Evolutionary conservation across 2,797 vertebrate genomes (phyloP), one percentile per base, ranked within the genome.

Genomic region (Discoglossus pictus): DNA sequence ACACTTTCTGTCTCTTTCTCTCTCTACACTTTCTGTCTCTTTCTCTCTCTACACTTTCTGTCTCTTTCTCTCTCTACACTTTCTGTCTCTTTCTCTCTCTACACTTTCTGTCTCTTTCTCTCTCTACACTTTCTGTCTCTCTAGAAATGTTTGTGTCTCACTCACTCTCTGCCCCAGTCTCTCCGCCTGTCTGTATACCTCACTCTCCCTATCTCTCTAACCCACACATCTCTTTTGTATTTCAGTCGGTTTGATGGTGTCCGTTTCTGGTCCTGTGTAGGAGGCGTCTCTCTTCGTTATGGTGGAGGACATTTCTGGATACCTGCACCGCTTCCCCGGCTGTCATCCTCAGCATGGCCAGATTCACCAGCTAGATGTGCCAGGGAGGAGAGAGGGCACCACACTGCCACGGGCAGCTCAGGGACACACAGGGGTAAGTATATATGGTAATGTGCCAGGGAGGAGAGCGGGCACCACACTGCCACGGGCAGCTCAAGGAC

Each of bases 281-380:
- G n/a, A n/a, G n/a, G n/a, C n/a, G n/a, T n/a, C 1, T 21, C n/a
- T 15, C 25, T 73, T 80, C 68, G 83, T 81, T 75, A 87, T 86
- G 84, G 83, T 84, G 78, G 83, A 80, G 79, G 65, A 76, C 72
- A 77, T 81, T 72, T 79, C 82, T 39, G 68, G 68, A 52, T 80
- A 79, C 73, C 80, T 76, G 62, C 59, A 66, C 70, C 69, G 72
- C 69, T 77, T 78, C 74, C 78, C 78, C 24, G 31, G 50, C 39
- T 56, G 86, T 83, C 86, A 73, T 76, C 83, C 83, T 86, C 87
- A 77, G 78, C 78, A 84, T 86, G 85, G 81, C 83, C 68, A 17
- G 78, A 77, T 78, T 87, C 76, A 66, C 81, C 82, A 78, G 78
- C 79, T 79, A 79, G 77, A 61, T 79, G 76, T 78, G 84, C 86